Percentiles rank a stretch among this genome's conserved stretches.
phyloP scores from a whole-genome alignment of 1,140 invertebrate species.

The Lepidurus arcticus region DNA sequence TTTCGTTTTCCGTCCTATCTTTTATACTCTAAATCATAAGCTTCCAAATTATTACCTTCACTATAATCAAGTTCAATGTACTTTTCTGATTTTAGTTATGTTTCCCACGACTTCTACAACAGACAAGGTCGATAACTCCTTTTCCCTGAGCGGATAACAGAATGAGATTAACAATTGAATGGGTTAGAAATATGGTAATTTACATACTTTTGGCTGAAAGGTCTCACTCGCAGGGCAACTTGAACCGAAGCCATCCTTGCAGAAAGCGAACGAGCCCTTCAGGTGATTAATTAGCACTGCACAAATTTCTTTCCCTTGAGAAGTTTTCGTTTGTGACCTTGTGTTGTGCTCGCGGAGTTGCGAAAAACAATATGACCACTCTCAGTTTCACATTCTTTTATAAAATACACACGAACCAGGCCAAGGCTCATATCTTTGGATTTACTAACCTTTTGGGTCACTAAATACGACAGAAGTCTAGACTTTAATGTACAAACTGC shows the following conservation, averaged over 20 bases:
- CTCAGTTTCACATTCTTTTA: background rate
- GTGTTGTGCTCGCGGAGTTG: background rate
- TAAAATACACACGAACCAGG: background rate
- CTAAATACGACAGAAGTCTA: conserved; percentile 7
- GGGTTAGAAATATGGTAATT: background rate
- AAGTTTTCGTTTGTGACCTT: background rate
- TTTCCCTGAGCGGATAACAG: background rate
- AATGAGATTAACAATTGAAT: background rate
- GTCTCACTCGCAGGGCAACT: background rate
- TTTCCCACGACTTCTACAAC: background rate
- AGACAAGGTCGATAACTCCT: background rate
- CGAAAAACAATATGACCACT: background rate
- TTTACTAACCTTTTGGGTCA: background rate
- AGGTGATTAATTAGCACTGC: conserved; percentile 2
- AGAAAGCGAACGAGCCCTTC: background rate
- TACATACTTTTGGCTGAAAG: conserved; percentile 1
- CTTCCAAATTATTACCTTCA: background rate
- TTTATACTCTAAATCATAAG: background rate
- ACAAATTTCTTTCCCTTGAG: background rate
- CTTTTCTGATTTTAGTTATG: background rate
- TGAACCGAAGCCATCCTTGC: background rate
- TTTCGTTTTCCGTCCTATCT: background rate
- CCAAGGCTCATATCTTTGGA: conserved; percentile 10
- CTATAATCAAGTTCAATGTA: background rate
- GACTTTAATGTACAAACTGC: background rate